Percentiles rank a stretch among this genome's conserved stretches.
Evolutionary conservation across 1,140 invertebrate genomes (phyloP).

Genomic region (Alviniconcha marisindica): DNA sequence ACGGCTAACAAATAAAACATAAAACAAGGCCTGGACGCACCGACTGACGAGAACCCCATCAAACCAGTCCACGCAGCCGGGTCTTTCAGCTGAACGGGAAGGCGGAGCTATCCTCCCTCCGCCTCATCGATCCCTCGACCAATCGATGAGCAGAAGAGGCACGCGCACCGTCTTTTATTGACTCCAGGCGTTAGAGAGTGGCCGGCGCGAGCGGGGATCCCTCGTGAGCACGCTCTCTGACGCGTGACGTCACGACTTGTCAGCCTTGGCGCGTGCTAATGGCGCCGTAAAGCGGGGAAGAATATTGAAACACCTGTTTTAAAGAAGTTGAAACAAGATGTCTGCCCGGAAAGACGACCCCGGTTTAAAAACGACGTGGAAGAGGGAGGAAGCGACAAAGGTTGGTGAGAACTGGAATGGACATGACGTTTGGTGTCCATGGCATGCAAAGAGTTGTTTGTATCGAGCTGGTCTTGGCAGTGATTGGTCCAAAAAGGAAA

Average conservation of each 20-base stretch:
- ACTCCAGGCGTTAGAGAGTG: conserved; percentile 29
- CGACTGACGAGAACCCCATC: too few species aligned
- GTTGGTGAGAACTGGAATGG: too few species aligned
- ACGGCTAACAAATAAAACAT: too few species aligned
- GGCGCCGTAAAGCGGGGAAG: not conserved
- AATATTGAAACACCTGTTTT: conserved; percentile 40
- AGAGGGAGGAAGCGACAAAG: not conserved
- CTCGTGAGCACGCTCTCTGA: conserved; percentile 40
- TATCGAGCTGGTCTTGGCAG: too few species aligned
- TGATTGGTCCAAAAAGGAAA: too few species aligned
- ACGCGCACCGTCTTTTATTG: conserved; percentile 35
- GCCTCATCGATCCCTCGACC: not conserved
- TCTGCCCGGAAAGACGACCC: not conserved
- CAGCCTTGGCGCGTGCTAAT: not conserved
- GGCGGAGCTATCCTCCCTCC: not conserved
- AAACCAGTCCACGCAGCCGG: too few species aligned
- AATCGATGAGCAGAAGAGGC: conserved; percentile 23
- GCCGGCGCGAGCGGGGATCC: conserved; percentile 14
- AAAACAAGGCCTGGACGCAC: too few species aligned
- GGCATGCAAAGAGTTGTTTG: too few species aligned
- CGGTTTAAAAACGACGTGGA: conserved; percentile 12
- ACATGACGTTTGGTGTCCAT: not conserved
- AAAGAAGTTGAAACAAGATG: conserved; percentile 1
- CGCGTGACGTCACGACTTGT: conserved; percentile 34
- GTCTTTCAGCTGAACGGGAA: too few species aligned